These are phyloP conservation scores for Plutomurus gul DNA, from an alignment of 1,140 invertebrate species.

Conservation along the genomic window DNA sequence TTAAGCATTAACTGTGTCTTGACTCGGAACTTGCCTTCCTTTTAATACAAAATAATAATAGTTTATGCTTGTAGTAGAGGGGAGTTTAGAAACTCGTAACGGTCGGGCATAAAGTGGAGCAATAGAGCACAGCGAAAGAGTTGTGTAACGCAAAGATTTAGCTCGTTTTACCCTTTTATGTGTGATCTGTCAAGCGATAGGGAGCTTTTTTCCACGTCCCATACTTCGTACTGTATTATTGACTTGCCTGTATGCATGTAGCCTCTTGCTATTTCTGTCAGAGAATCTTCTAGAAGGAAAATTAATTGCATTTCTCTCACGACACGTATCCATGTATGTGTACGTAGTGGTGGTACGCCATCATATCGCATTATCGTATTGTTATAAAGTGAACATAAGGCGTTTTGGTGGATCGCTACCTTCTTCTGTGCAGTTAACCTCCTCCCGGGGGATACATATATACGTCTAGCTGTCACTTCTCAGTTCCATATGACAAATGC, in stretches of 20 bases:
- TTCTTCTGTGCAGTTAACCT: too few species aligned
- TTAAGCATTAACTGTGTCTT: slow-evolving; percentile 13
- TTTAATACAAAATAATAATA: slow-evolving; percentile 11
- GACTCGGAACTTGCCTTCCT: neutral
- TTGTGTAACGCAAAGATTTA: slow-evolving; percentile 12
- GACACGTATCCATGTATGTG: too few species aligned
- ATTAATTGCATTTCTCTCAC: too few species aligned
- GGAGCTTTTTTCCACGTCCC: neutral
- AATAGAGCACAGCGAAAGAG: neutral
- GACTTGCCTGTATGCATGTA: neutral
- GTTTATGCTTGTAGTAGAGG: neutral
- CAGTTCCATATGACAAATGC: too few species aligned
- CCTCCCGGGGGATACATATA: too few species aligned
- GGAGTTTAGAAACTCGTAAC: neutral
- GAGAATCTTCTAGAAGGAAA: neutral
- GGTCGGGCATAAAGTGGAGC: neutral
- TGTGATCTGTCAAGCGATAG: slow-evolving; percentile 19
- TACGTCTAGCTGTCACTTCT: too few species aligned
- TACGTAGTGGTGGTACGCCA: too few species aligned
- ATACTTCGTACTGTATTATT: neutral
- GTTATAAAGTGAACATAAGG: too few species aligned
- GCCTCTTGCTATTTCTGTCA: neutral
- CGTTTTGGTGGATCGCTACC: too few species aligned
- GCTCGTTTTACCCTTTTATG: slow-evolving; percentile 14
- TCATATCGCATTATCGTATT: too few species aligned